Percentiles rank a stretch among this genome's conserved stretches.
These are phyloP conservation scores for Lottia gigantea DNA, from an alignment of 2,888 invertebrate genomes.

Conservation along the genomic window DNA sequence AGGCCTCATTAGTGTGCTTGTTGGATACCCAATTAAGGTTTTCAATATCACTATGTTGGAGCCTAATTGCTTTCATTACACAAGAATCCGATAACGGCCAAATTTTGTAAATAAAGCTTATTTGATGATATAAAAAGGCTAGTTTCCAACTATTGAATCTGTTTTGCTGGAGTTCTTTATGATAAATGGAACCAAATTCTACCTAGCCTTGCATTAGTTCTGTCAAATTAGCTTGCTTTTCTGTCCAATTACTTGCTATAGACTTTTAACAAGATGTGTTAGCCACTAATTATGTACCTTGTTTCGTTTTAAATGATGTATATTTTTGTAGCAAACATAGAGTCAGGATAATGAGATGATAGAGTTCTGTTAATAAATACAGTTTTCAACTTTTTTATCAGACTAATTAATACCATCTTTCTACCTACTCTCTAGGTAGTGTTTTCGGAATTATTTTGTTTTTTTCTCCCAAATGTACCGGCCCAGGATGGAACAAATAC, in stretches of 20 bases:
- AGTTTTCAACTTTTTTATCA: no score
- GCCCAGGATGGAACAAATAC: no score
- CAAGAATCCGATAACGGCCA: constrained; percentile 4
- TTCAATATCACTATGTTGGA: constrained; percentile 2
- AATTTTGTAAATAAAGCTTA: constrained; percentile 10
- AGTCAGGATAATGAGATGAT: no score
- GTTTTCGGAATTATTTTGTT: no score
- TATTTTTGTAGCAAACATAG: no score
- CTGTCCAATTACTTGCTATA: constrained; percentile 5
- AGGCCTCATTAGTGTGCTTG: constrained; percentile 3
- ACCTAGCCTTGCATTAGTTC: background rate
- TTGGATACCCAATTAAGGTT: constrained; percentile 8
- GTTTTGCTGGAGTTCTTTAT: background rate
- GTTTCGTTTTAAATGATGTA: no score
- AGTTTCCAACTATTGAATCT: background rate
- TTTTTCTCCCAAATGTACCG: no score
- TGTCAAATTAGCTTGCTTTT: constrained; percentile 6
- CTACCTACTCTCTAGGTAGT: no score
- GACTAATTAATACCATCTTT: no score
- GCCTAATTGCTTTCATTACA: constrained; percentile 10
- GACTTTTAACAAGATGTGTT: constrained; percentile 4
- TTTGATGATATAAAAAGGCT: constrained; percentile 8
- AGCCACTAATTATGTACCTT: no score
- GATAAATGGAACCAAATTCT: constrained; percentile 8
- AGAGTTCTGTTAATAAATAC: no score